Conservation (phyloP, 2,888 invertebrate species). For the Furcula furcula region DNA sequence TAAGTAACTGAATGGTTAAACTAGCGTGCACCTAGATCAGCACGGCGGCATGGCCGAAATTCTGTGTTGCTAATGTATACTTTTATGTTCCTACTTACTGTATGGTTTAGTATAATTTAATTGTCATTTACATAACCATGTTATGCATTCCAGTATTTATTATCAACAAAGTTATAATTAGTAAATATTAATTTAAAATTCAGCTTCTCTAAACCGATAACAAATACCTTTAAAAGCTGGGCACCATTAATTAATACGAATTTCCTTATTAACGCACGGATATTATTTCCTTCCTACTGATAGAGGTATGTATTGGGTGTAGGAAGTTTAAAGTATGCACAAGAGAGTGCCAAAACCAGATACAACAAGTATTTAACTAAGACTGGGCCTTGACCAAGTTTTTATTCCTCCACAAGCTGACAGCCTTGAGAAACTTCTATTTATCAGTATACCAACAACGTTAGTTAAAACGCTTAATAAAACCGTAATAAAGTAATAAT, state of each 20-base stretch:
- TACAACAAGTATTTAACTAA: slow-evolving; percentile 28
- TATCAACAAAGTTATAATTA: too few species aligned
- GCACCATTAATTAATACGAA: slow-evolving; percentile 7
- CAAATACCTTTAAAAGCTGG: neutral
- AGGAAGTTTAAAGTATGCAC: slow-evolving; percentile 15
- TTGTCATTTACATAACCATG: too few species aligned
- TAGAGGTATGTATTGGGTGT: slow-evolving; percentile 2
- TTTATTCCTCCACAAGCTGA: slow-evolving; percentile 47
- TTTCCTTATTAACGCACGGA: slow-evolving; percentile 11
- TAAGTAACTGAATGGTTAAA: neutral
- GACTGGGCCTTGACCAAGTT: slow-evolving; percentile 57
- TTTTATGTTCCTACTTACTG: neutral
- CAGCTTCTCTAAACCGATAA: too few species aligned
- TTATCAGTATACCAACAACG: slow-evolving; percentile 29
- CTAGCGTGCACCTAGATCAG: slow-evolving; percentile 5
- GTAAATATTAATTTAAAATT: too few species aligned
- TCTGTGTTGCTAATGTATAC: neutral
- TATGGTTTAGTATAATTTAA: neutral
- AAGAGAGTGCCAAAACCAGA: slow-evolving; percentile 25
- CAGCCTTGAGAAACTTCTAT: slow-evolving; percentile 55
- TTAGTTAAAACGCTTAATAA: neutral
- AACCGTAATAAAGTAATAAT: slow-evolving; percentile 1
- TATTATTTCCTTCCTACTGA: slow-evolving; percentile 15
- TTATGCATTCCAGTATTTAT: too few species aligned
- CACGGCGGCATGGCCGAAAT: neutral